Evolutionary conservation across 2,888 invertebrate species (phyloP).

Genomic region (Conistra vaccinii): DNA sequence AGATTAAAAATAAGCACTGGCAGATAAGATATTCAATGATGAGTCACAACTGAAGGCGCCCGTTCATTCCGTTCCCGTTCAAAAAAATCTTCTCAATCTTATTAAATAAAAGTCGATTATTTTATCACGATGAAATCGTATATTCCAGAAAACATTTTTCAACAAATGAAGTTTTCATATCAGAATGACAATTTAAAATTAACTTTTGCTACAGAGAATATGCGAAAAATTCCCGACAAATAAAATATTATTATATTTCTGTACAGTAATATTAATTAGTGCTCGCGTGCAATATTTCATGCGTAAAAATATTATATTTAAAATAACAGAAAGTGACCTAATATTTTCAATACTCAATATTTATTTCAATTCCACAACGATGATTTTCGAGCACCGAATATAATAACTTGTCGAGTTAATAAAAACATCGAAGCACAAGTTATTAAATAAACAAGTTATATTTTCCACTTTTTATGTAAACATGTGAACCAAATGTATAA

Average conservation of each 20-base stretch:
- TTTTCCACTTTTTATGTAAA: neutral
- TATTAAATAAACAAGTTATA: conserved; percentile 15
- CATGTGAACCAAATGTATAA: neutral
- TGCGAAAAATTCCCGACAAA: neutral
- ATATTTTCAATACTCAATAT: neutral
- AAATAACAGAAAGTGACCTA: conserved; percentile 12
- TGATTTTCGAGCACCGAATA: conserved; percentile 10
- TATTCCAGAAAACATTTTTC: neutral
- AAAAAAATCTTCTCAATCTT: too few species aligned
- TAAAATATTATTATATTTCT: conserved; percentile 9
- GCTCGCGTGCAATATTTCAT: conserved; percentile 8
- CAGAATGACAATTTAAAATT: too few species aligned
- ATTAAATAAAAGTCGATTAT: too few species aligned
- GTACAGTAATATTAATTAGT: neutral
- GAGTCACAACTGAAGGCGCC: too few species aligned
- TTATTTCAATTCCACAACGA: neutral
- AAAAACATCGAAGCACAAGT: conserved; percentile 34
- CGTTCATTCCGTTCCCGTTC: too few species aligned
- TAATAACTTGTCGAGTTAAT: conserved; percentile 4
- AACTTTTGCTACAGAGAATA: too few species aligned
- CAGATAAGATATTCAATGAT: too few species aligned
- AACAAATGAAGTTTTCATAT: neutral
- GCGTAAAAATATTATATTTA: conserved; percentile 10
- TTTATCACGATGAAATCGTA: too few species aligned
- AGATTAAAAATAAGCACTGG: too few species aligned